Conservation (phyloP, 1,140 invertebrate species). For the Antheraea mylitta region DNA sequence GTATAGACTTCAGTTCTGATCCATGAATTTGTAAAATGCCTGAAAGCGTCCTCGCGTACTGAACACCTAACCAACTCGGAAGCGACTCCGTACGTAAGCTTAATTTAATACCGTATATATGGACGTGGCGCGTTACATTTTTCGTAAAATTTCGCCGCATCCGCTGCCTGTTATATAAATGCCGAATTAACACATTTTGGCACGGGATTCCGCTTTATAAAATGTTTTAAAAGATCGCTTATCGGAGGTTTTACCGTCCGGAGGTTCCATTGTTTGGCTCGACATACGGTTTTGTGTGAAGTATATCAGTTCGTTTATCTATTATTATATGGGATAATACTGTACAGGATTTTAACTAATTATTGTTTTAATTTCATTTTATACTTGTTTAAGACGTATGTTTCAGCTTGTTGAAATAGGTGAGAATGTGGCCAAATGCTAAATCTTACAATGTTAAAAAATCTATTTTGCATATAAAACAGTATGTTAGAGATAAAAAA, state of each 20-base stretch:
- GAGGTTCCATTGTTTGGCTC: slow-evolving; percentile 39
- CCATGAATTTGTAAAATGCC: slow-evolving; percentile 4
- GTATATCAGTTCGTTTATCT: slow-evolving; percentile 60
- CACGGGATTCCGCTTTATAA: slow-evolving; percentile 44
- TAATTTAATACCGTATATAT: slow-evolving; percentile 45
- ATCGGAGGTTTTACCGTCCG: slow-evolving; percentile 31
- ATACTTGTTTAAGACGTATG: no score
- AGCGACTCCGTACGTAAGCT: slow-evolving; percentile 24
- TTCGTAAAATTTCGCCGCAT: slow-evolving; percentile 44
- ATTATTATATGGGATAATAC: slow-evolving; percentile 37
- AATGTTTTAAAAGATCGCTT: slow-evolving; percentile 54
- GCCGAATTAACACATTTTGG: slow-evolving; percentile 58
- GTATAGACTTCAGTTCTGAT: no score
- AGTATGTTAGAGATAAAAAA: no score
- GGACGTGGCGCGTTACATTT: slow-evolving; percentile 42
- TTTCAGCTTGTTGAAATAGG: no score
- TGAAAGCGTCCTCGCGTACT: slow-evolving; percentile 20
- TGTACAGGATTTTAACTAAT: background rate
- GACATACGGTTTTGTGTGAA: slow-evolving; percentile 1
- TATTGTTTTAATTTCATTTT: background rate
- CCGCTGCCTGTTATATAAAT: slow-evolving; percentile 34
- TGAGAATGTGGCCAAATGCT: no score
- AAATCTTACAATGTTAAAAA: no score
- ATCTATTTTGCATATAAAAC: no score
- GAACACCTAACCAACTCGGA: slow-evolving; percentile 25